phyloP scores from a whole-genome alignment of 2,113 vertebrate genomes.

The Corynorhinus townsendii region DNA sequence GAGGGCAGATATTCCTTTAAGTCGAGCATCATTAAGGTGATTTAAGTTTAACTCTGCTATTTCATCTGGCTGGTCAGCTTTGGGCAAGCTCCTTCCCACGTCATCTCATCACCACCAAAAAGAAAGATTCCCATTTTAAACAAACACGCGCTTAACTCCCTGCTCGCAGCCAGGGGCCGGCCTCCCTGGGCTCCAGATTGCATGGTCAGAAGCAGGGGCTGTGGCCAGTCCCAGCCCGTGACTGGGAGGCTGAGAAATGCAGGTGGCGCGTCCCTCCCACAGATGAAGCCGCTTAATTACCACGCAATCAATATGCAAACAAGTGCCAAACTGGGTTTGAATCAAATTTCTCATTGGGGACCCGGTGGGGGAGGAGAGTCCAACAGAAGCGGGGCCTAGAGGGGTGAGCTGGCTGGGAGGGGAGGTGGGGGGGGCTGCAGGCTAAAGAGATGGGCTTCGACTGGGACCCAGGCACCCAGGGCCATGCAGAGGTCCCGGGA shows the following conservation, averaged over 20 bases:
- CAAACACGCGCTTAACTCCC: not conserved
- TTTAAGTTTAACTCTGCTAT: not conserved
- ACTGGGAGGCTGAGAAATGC: constrained; percentile 63
- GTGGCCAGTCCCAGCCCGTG: not conserved
- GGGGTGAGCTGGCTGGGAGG: not conserved
- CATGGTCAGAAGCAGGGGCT: constrained; percentile 28
- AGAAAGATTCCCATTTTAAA: not conserved
- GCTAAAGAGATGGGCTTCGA: not conserved
- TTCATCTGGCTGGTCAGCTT: not conserved
- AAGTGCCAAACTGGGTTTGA: constrained; percentile 76
- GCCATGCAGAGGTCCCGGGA: not conserved
- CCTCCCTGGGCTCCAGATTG: constrained; percentile 41
- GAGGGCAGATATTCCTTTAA: not conserved
- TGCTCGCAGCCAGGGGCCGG: not conserved
- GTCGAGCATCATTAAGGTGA: not conserved
- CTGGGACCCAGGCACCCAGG: not conserved
- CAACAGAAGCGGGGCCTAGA: not conserved
- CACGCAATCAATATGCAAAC: constrained; percentile 77
- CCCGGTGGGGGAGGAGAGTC: constrained; percentile 36
- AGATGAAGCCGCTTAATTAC: constrained; percentile 76
- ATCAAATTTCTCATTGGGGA: constrained; percentile 74
- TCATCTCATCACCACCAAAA: not conserved
- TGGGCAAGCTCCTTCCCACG: not conserved
- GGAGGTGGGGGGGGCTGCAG: not conserved
- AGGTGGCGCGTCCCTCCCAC: constrained; percentile 62